Percentiles rank a stretch among this genome's conserved stretches.
Evolutionary conservation across 2,797 vertebrate genomes (phyloP).

Genomic region (Molossus molossus): DNA sequence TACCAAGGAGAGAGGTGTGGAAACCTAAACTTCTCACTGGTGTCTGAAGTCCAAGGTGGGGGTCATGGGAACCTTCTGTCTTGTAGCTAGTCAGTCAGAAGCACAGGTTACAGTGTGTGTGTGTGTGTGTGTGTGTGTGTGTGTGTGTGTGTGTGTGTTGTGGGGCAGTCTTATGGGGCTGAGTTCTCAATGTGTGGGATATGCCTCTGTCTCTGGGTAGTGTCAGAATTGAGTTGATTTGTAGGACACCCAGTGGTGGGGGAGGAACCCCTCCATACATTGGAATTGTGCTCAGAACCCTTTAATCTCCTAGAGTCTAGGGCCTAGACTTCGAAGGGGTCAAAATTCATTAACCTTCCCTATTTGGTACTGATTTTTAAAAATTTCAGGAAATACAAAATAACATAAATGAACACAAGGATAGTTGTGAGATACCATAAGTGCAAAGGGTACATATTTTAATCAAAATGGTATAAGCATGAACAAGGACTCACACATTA

Average conservation of each 20-base stretch:
- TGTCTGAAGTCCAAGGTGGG: not conserved
- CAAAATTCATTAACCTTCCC: not conserved
- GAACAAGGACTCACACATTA: not conserved
- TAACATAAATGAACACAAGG: conserved; percentile 37
- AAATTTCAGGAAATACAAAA: conserved; percentile 46
- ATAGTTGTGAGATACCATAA: conserved; percentile 4
- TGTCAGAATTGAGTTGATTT: not conserved
- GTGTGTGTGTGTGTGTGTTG: not conserved
- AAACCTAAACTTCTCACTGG: not conserved
- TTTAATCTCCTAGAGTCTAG: not conserved
- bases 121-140: not conserved
- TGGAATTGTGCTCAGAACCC: not conserved
- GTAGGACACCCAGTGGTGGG: not conserved
- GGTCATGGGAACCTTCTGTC: not conserved
- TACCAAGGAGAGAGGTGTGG: not conserved
- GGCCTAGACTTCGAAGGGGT: not conserved
- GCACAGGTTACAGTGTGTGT: too few relatives aligned
- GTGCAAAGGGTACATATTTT: conserved; percentile 40
- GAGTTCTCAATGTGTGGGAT: not conserved
- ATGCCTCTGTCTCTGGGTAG: not conserved
- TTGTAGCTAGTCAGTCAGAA: not conserved
- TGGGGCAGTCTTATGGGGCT: not conserved
- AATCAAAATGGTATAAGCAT: conserved; percentile 55
- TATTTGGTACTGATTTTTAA: conserved; percentile 53
- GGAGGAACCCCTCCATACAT: not conserved